Evolutionary conservation across 2,113 vertebrate species (phyloP).

Genomic region (Lipophrys pholis): DNA sequence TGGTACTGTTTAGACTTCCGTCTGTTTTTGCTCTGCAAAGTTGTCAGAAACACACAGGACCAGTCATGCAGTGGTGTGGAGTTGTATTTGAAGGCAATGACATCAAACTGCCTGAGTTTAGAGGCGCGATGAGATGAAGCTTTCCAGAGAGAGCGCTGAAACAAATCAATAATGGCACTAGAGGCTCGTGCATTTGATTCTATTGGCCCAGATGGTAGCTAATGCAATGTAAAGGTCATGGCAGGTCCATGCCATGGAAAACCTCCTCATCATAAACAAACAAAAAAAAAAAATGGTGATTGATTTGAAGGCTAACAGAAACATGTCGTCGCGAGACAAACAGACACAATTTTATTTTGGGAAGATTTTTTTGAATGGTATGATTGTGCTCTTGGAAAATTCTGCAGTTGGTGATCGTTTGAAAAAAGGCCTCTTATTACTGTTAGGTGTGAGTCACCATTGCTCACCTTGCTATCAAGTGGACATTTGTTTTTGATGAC

Average conservation of each 20-base stretch:
- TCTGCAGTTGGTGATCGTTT: constrained; percentile 11
- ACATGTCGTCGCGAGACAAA: constrained; percentile 68
- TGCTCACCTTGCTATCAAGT: background rate
- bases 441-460: constrained; percentile 40
- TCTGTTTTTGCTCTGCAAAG: constrained; percentile 52
- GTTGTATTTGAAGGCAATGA: constrained; percentile 14
- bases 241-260: constrained; percentile 39
- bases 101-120: constrained; percentile 51
- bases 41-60: constrained; percentile 61
- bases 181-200: constrained; percentile 14
- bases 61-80: constrained; percentile 37
- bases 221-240: constrained; percentile 42
- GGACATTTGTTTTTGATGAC: constrained; percentile 31
- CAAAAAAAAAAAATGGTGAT: too few relatives aligned
- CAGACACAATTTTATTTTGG: constrained; percentile 21
- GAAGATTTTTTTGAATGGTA: constrained; percentile 11
- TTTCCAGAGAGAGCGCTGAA: constrained; percentile 33
- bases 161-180: constrained; percentile 25
- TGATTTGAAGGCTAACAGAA: constrained; percentile 63
- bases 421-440: background rate
- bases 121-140: constrained; percentile 32
- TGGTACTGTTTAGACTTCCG: constrained; percentile 59
- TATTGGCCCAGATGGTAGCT: constrained; percentile 27
- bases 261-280: constrained; percentile 40
- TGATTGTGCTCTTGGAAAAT: constrained; percentile 15